Evolutionary conservation across 2,797 vertebrate species (phyloP).

Genomic region (Acomys russatus): DNA sequence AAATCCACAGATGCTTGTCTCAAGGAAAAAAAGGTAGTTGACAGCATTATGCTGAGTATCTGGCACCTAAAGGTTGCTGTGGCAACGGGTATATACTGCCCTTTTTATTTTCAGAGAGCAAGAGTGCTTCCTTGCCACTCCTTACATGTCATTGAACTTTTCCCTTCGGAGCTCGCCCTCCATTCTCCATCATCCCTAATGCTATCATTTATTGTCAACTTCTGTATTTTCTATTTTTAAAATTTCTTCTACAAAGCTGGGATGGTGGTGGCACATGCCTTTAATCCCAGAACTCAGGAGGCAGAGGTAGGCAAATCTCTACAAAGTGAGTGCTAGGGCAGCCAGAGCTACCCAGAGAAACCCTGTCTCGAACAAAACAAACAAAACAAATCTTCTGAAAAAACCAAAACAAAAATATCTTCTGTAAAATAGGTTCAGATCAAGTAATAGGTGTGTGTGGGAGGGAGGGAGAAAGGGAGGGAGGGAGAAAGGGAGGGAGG

Average conservation of each 20-base stretch:
- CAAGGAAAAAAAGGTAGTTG: not conserved
- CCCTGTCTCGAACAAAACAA: not conserved
- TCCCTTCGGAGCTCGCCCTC: not conserved
- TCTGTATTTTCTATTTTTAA: not conserved
- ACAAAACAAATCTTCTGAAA: not conserved
- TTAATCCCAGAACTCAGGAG: not conserved
- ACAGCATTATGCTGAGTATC: not conserved
- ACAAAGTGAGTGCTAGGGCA: not conserved
- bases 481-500: no score
- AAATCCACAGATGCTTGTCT: not conserved
- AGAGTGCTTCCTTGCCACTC: not conserved
- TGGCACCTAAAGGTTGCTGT: not conserved
- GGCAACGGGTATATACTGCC: fast-evolving
- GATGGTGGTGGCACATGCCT: not conserved
- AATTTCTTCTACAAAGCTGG: not conserved
- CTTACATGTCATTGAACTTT: not conserved
- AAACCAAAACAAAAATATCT: not conserved
- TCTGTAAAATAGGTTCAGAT: not conserved
- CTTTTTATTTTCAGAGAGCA: not conserved
- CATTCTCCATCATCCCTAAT: not conserved
- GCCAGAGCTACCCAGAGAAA: not conserved
- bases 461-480: no score
- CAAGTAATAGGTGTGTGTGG: not conserved
- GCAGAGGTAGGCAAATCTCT: not conserved
- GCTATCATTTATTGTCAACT: not conserved